phyloP scores from a whole-genome alignment of 2,888 invertebrate genomes.

The Lasius platythorax region DNA sequence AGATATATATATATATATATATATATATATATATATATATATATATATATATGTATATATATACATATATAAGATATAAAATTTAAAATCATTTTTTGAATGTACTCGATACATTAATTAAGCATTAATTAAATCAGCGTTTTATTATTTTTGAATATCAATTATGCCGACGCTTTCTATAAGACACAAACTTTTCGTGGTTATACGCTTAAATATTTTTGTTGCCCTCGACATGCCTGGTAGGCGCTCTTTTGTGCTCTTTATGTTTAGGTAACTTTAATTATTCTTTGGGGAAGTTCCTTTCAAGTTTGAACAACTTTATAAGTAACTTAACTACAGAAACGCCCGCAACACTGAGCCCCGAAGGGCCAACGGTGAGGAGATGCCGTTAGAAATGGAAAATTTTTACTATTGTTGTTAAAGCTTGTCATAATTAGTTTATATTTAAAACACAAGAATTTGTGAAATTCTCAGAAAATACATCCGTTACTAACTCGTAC shows the following conservation, averaged over 20 bases:
- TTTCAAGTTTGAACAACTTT: slow-evolving; percentile 75
- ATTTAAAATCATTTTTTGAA: neutral
- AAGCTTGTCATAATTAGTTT: slow-evolving; percentile 57
- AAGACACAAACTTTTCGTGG: slow-evolving; percentile 41
- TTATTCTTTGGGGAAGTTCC: slow-evolving; percentile 74
- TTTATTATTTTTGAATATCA: neutral
- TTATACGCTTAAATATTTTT: slow-evolving; percentile 54
- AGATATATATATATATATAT: too few species aligned
- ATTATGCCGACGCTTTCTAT: neutral
- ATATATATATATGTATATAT: too few species aligned
- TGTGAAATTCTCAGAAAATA: neutral
- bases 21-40: too few species aligned
- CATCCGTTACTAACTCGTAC: neutral
- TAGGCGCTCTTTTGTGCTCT: slow-evolving; percentile 70
- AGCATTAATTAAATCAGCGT: neutral
- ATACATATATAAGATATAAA: neutral
- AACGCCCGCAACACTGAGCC: slow-evolving; percentile 65
- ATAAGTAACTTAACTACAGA: slow-evolving; percentile 72
- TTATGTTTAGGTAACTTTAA: slow-evolving; percentile 76
- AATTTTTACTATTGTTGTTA: slow-evolving; percentile 66
- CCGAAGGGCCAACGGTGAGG: slow-evolving; percentile 60
- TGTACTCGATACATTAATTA: neutral
- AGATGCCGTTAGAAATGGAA: slow-evolving; percentile 62
- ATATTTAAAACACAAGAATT: slow-evolving; percentile 41
- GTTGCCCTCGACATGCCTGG: slow-evolving; percentile 65